These are phyloP conservation scores for Merodon equestris DNA, from an alignment of 2,888 invertebrate species.

Conservation along the genomic window DNA sequence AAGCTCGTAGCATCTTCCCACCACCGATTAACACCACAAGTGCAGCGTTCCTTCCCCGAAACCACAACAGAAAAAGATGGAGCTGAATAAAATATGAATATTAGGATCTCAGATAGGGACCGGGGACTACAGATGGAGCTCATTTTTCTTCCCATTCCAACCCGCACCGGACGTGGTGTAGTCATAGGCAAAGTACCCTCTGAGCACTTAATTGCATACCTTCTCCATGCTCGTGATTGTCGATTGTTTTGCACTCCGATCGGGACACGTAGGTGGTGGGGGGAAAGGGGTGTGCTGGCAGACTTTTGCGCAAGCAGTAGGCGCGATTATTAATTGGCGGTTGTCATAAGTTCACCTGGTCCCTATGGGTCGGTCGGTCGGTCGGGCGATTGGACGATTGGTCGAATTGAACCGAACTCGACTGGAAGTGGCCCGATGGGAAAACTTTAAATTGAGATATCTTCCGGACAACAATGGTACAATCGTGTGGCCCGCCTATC, in stretches of 20 bases:
- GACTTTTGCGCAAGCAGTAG: constrained; percentile 62
- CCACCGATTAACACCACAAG: constrained; percentile 40
- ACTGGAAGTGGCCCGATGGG: constrained; percentile 44
- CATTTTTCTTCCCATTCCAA: constrained; percentile 49
- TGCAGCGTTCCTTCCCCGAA: constrained; percentile 34
- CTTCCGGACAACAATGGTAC: constrained; percentile 63
- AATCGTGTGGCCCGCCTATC: constrained; percentile 17
- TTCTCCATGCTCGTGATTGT: constrained; percentile 46
- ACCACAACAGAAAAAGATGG: constrained; percentile 31
- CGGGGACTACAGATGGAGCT: constrained; percentile 33
- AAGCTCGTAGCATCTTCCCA: constrained; percentile 56
- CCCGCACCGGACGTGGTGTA: constrained; percentile 45
- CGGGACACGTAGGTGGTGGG: too few relatives aligned
- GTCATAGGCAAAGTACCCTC: constrained; percentile 65
- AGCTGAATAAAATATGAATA: constrained; percentile 56
- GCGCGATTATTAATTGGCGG: constrained; percentile 72
- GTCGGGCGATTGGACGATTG: not conserved
- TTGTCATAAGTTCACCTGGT: constrained; percentile 72
- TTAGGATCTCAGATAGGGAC: constrained; percentile 64
- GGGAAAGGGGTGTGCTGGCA: constrained; percentile 1
- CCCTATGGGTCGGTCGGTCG: constrained; percentile 5
- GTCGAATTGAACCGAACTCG: constrained; percentile 8
- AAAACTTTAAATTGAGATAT: constrained; percentile 66
- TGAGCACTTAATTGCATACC: constrained; percentile 67
- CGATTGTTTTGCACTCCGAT: constrained; percentile 12